These are phyloP conservation scores for Cuculus canorus DNA, from an alignment of 2,797 vertebrate genomes.

Conservation along the genomic window DNA sequence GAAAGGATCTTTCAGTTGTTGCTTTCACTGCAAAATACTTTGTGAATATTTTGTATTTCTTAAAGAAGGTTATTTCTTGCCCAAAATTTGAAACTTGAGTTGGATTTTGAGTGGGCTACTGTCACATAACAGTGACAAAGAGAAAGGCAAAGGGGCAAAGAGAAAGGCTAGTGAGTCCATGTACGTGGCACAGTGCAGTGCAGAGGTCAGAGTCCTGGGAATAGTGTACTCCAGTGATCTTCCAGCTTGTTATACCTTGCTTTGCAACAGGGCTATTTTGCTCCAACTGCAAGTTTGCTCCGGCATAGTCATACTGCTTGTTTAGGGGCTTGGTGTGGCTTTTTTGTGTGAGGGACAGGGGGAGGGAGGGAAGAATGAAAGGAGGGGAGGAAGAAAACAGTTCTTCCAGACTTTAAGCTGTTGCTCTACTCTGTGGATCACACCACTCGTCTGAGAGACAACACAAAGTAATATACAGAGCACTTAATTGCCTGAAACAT, in stretches of 20 bases:
- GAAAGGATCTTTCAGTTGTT: neutral
- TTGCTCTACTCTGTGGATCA: fast-evolving
- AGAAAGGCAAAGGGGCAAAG: neutral
- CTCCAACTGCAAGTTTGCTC: neutral
- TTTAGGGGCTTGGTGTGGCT: neutral
- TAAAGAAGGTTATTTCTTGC: neutral
- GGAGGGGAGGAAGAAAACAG: neutral
- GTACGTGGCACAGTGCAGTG: fast-evolving
- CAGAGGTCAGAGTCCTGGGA: fast-evolving
- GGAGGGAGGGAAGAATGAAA: neutral
- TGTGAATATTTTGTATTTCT: neutral
- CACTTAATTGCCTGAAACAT: neutral
- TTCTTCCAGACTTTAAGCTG: neutral
- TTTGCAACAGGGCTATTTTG: neutral
- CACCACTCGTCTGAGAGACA: neutral
- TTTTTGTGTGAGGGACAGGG: fast-evolving
- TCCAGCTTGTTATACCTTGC: neutral
- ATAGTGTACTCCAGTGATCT: neutral
- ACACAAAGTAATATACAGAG: neutral
- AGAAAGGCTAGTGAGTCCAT: neutral
- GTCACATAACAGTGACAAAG: fast-evolving
- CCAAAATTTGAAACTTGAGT: neutral
- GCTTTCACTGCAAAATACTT: neutral
- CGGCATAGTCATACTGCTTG: fast-evolving
- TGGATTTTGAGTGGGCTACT: neutral